Evolutionary conservation across 2,113 vertebrate species (phyloP), one percentile per base, ranked within the genome.

Genomic region (Anseranas semipalmata): DNA sequence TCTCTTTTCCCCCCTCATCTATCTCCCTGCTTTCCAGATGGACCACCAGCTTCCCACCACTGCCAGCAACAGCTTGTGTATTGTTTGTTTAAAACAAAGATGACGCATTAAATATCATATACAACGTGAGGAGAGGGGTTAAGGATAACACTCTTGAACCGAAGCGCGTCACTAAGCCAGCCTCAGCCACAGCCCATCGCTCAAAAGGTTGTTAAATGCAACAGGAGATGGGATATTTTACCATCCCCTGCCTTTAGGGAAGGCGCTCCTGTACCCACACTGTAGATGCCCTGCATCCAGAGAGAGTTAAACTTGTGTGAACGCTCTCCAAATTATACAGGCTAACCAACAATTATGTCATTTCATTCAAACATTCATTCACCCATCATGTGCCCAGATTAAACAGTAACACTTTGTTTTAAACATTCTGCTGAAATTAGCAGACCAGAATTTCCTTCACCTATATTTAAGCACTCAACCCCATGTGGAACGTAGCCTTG

Each of bases 21-120:
- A 97, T 97, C 96, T 98, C 98, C 97, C 98, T 97, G 97, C 97
- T 98, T 97, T 98, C 98, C 99, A 99, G 99, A 99, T 99, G 98
- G 99, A 98, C 98, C 96, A 98, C 82, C 97, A 97, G 98, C 97
- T 98, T 97, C 95, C 97, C 93, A 97, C 96, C 98, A 97, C 74
- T 98, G 98, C 98, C 98, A 99, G 98, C 98, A 98, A 98, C 98
- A 99, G 98, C 98, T 99, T 99, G 98, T 32, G 96, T 96, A 97
- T 98, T 98, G 98, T 98, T 99, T 98, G 98, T 97, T 98, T 98
- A 99, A 98, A 99, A 99, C 98, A 99, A 99, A 99, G 98, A 99
- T 99, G 98, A 99, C 93, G 97, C 98, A 99, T 99, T 98, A 99
- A 99, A 99, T 99, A 98, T 99, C 98, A 98, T 98, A 98, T 97